A percentile compares a stretch with the other conserved stretches of the same genome.
Conservation (phyloP, 2,888 invertebrate species). For the Actias luna region DNA sequence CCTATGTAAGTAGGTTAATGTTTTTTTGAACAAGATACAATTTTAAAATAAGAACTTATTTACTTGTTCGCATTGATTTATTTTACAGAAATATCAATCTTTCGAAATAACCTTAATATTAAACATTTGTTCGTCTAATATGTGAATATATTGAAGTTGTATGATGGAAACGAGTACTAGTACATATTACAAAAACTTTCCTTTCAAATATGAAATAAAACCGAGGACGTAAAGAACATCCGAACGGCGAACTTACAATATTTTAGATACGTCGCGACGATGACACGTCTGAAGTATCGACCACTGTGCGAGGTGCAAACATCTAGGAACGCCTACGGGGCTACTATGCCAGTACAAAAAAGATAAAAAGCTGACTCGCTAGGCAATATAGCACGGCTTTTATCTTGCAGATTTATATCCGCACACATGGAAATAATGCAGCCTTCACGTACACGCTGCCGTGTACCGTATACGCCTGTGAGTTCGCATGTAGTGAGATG, state of each 20-base stretch:
- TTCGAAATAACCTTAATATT: background rate
- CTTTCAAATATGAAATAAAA: constrained; percentile 20
- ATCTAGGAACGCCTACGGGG: constrained; percentile 77
- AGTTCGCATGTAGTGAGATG: constrained; percentile 53
- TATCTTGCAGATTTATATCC: constrained; percentile 78
- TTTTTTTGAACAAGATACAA: too few species aligned
- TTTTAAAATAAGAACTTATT: too few species aligned
- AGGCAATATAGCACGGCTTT: constrained; percentile 76
- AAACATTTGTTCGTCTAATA: background rate
- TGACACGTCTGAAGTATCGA: constrained; percentile 76
- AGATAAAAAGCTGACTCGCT: constrained; percentile 51
- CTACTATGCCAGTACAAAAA: constrained; percentile 66
- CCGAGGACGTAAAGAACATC: constrained; percentile 36
- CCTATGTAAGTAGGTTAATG: too few species aligned
- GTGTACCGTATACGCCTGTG: constrained; percentile 27
- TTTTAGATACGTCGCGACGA: constrained; percentile 55
- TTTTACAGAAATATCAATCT: too few species aligned
- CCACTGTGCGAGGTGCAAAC: constrained; percentile 78
- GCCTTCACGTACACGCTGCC: constrained; percentile 22
- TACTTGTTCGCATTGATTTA: too few species aligned
- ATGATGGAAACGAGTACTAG: background rate
- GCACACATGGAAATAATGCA: constrained; percentile 42
- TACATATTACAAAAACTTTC: background rate
- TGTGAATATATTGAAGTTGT: background rate
- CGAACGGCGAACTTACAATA: constrained; percentile 41